Evolutionary conservation across 2,888 invertebrate genomes (phyloP).

Genomic region (Sicus ferrugineus): DNA sequence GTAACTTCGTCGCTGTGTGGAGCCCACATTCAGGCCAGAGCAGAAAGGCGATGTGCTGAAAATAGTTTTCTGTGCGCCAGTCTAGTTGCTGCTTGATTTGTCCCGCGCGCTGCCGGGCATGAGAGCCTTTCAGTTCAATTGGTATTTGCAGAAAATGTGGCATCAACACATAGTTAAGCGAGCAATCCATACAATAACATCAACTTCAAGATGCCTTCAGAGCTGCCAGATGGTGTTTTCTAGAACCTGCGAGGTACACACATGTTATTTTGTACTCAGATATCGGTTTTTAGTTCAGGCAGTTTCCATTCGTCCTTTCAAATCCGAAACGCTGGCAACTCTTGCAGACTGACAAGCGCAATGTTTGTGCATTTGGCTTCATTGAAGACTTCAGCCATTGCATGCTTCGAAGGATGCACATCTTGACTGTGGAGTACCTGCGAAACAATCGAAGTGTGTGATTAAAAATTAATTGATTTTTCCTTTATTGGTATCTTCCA

Average conservation of each 20-base stretch:
- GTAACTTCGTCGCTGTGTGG: neutral
- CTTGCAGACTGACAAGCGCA: too few species aligned
- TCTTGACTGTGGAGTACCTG: neutral
- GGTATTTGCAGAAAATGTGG: neutral
- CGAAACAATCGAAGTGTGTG: constrained; percentile 22
- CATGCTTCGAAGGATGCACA: neutral
- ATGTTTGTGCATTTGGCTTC: neutral
- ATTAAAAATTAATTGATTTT: constrained; percentile 33
- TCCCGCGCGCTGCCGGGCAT: neutral
- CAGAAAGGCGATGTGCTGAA: neutral
- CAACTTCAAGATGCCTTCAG: neutral
- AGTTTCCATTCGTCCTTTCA: too few species aligned
- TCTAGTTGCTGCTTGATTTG: neutral
- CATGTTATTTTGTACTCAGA: too few species aligned
- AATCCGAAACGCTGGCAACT: too few species aligned
- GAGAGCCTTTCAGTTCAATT: constrained; percentile 1
- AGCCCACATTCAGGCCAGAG: neutral
- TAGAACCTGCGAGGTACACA: too few species aligned
- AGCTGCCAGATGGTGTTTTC: neutral
- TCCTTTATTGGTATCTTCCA: neutral
- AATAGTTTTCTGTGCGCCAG: neutral
- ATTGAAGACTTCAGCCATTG: constrained; percentile 1
- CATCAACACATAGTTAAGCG: constrained; percentile 25
- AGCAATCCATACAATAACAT: constrained; percentile 2
- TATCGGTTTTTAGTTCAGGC: too few species aligned